These are phyloP conservation scores for Ciconia nigra DNA, from an alignment of 2,797 vertebrate genomes.

Conservation along the genomic window DNA sequence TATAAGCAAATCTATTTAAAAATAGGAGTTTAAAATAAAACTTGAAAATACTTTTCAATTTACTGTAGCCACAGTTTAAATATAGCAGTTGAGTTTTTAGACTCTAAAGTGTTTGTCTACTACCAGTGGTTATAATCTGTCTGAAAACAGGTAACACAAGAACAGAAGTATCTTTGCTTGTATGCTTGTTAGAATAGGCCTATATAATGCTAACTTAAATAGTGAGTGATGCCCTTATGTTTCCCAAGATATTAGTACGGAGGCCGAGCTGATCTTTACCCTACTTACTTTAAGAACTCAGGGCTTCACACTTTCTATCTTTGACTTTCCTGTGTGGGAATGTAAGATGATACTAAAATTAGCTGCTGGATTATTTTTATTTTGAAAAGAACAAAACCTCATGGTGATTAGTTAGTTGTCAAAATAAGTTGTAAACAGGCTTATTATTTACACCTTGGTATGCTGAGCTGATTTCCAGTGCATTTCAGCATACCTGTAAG, in stretches of 20 bases:
- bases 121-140: not conserved
- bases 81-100: not conserved
- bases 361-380: not conserved
- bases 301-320: not conserved
- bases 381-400: not conserved
- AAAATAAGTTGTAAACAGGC: not conserved
- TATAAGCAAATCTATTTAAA: not conserved
- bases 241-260: not conserved
- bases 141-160: not conserved
- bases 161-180: not conserved
- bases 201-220: not conserved
- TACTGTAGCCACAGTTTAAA: not conserved
- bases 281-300: not conserved
- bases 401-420: not conserved
- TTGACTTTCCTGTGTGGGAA: not conserved
- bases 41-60: not conserved
- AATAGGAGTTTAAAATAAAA: not conserved
- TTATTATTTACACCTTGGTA: not conserved
- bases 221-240: not conserved
- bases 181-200: not conserved
- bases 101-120: not conserved
- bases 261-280: not conserved
- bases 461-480: not conserved
- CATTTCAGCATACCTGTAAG: not conserved
- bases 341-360: not conserved